These are phyloP conservation scores for Macaria notata DNA, from an alignment of 2,888 invertebrate species.

Conservation along the genomic window DNA sequence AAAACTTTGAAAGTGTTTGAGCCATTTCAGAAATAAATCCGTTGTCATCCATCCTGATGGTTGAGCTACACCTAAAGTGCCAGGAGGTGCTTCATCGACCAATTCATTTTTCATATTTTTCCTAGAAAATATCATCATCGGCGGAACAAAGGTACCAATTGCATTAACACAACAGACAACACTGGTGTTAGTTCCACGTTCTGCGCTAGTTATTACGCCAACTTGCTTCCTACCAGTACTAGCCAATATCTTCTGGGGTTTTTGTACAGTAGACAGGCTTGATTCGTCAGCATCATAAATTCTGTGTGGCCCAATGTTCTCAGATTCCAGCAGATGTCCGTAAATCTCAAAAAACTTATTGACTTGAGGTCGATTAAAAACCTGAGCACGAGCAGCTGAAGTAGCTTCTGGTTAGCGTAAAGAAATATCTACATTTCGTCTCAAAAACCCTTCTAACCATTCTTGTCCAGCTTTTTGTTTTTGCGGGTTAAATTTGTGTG, in stretches of 20 bases:
- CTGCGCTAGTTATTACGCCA: neutral
- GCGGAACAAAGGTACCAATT: too few species aligned
- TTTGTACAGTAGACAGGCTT: slow-evolving; percentile 56
- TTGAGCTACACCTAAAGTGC: too few species aligned
- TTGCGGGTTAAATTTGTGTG: neutral
- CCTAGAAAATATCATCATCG: too few species aligned
- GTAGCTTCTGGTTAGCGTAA: slow-evolving; percentile 28
- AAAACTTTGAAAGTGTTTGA: too few species aligned
- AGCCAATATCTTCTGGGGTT: slow-evolving; percentile 42
- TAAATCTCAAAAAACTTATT: too few species aligned
- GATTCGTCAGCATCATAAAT: slow-evolving; percentile 55
- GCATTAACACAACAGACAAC: too few species aligned
- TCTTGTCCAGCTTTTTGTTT: slow-evolving; percentile 31
- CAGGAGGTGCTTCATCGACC: too few species aligned
- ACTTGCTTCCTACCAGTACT: slow-evolving; percentile 3
- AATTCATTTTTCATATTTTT: too few species aligned
- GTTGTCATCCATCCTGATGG: too few species aligned
- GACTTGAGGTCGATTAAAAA: slow-evolving; percentile 6
- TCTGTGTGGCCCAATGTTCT: slow-evolving; percentile 31
- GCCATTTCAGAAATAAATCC: too few species aligned
- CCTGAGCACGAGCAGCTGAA: slow-evolving; percentile 17
- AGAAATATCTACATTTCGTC: neutral
- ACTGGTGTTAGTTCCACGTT: neutral
- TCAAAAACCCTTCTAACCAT: slow-evolving; percentile 19
- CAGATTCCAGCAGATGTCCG: neutral